phyloP scores from a whole-genome alignment of 2,888 invertebrate genomes.

The Caenorhabditis panamensis region DNA sequence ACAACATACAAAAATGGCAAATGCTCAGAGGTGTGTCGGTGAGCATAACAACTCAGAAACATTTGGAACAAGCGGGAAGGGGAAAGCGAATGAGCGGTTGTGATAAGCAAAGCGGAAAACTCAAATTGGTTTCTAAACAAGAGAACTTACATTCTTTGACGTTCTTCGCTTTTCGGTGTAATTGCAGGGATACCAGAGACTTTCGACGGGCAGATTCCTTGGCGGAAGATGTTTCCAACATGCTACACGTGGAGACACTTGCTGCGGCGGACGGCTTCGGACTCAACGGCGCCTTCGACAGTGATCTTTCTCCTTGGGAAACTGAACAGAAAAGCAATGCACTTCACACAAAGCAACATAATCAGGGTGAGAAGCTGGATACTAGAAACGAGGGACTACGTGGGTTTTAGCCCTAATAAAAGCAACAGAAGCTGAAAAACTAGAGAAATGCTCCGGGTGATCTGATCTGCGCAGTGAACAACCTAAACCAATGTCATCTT shows the following conservation, averaged over 20 bases:
- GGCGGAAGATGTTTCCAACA: slow-evolving; percentile 75
- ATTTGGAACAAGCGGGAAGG: slow-evolving; percentile 31
- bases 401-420: no score
- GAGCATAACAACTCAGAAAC: slow-evolving; percentile 32
- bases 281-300: slow-evolving; percentile 77
- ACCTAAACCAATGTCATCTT: slow-evolving; percentile 11
- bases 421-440: background rate
- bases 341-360: slow-evolving; percentile 32
- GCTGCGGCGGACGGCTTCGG: slow-evolving; percentile 81
- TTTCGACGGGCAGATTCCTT: slow-evolving; percentile 76
- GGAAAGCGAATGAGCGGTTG: background rate
- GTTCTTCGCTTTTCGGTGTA: slow-evolving; percentile 72
- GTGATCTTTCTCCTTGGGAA: slow-evolving; percentile 71
- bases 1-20: slow-evolving; percentile 32
- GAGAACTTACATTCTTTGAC: slow-evolving; percentile 66
- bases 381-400: no score
- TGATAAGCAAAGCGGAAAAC: slow-evolving; percentile 26
- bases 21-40: slow-evolving; percentile 20
- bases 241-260: slow-evolving; percentile 77
- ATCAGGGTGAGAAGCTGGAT: background rate
- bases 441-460: slow-evolving; percentile 26
- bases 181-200: slow-evolving; percentile 78
- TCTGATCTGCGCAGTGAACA: slow-evolving; percentile 4
- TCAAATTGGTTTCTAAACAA: slow-evolving; percentile 18
- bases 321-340: slow-evolving; percentile 63